Percentiles rank a stretch among this genome's conserved stretches.
Evolutionary conservation across 2,888 invertebrate genomes (phyloP).

Genomic region (Drosophila melanosoma): DNA sequence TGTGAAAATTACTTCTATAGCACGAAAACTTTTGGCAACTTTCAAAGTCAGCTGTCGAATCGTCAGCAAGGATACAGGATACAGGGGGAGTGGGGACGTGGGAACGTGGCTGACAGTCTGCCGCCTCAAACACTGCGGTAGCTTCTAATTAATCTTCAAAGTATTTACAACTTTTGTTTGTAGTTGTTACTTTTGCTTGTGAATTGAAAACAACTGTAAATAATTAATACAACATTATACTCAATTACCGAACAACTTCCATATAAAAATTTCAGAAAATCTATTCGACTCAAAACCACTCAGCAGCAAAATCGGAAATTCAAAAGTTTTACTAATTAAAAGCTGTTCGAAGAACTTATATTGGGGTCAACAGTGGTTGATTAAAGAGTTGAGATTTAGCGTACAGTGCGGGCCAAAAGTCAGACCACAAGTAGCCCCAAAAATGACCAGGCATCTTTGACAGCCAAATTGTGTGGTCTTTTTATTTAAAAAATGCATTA

Average conservation of each 20-base stretch:
- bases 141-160: constrained; percentile 73
- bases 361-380: neutral
- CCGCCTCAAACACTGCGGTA: constrained; percentile 35
- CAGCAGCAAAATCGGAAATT: constrained; percentile 46
- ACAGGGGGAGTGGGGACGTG: no score
- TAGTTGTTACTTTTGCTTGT: constrained; percentile 43
- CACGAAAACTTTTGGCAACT: constrained; percentile 47
- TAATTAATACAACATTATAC: constrained; percentile 78
- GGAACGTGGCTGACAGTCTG: constrained; percentile 6
- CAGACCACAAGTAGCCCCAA: constrained; percentile 31
- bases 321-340: constrained; percentile 65
- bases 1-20: constrained; percentile 47
- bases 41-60: constrained; percentile 52
- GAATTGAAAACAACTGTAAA: constrained; percentile 77
- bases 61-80: neutral
- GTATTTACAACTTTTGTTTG: constrained; percentile 75
- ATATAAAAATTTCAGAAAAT: constrained; percentile 59
- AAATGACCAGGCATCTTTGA: constrained; percentile 8
- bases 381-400: neutral
- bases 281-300: constrained; percentile 29
- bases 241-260: constrained; percentile 73
- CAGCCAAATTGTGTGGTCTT: constrained; percentile 8
- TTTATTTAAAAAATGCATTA: constrained; percentile 22
- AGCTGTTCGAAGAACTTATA: constrained; percentile 56
- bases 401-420: constrained; percentile 26